Evolutionary conservation across 2,797 vertebrate genomes (phyloP), one percentile per base, ranked within the genome.

Genomic region (Galago senegalensis): DNA sequence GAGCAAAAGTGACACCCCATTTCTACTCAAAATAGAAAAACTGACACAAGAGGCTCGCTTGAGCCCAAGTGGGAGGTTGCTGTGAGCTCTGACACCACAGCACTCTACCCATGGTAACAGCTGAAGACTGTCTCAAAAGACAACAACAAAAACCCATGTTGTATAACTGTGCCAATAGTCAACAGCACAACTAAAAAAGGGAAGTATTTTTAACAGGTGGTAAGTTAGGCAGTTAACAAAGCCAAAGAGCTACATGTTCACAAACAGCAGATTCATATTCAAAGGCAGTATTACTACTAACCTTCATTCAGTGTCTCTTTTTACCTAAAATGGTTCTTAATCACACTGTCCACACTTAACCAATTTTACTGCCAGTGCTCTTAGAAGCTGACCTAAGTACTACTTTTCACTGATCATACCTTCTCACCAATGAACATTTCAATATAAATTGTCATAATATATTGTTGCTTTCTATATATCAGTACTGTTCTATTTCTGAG

Each of bases 161-260:
- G 53, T 58, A 49, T 12, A 49, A 49, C 46, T 49, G 46, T 49
- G 49, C 34, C 18, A 79, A 79, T 21, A 79, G 49, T 56, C 76
- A 79, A 79, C 23, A n/a, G 21, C 75, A 69, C 12, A 65, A 94
- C 29, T 83, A 87, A 53, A 83, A 95, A 88, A 87, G 31, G 8
- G 73, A 93, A 93, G 46, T 18, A 91, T 95, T 73, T 89, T 79
- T 75, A 79, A 95, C 17, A 95, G 20, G 56, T 17, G 29, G 56
- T 77, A 56, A 86, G 16, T 82, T 43, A 31, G 61, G 5, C 89
- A 92, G 20, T 92, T 76, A 92, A 58, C 25, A 73, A 94, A 82
- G 37, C 6, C 46, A 87, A 37, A 65, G 13, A 85, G 65, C 34
- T 87, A 53, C 4, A 90, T 53, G 11, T 93, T 75, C 17, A 81